Percentiles rank a stretch among this genome's conserved stretches.
Evolutionary conservation across 1,140 invertebrate species (phyloP).

Genomic region (Cyclargus thomasi): DNA sequence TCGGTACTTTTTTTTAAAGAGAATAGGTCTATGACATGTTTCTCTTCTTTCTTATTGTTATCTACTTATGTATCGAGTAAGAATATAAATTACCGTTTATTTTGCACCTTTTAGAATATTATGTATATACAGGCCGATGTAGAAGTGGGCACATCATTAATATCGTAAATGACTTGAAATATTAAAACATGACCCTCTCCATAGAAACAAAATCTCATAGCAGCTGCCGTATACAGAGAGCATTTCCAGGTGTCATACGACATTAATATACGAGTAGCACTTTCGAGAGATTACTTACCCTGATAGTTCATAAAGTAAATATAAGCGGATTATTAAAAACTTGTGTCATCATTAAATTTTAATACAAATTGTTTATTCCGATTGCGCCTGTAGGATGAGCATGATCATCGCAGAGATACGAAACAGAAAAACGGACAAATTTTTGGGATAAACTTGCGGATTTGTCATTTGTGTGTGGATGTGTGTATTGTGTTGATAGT

Average conservation of each 20-base stretch:
- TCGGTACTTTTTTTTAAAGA: no score
- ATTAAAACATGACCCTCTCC: not conserved
- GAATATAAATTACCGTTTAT: not conserved
- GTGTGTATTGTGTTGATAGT: no score
- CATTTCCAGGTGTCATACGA: not conserved
- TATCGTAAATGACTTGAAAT: not conserved
- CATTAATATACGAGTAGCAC: not conserved
- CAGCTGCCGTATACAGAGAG: not conserved
- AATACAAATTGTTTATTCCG: slow-evolving; percentile 9
- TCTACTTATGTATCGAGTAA: no score
- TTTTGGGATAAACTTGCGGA: no score
- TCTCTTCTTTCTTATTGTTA: no score
- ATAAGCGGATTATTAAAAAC: not conserved
- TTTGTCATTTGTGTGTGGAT: no score
- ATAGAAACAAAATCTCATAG: not conserved
- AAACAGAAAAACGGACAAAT: no score
- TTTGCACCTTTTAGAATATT: not conserved
- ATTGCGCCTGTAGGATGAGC: no score
- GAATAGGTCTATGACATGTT: no score
- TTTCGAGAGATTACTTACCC: not conserved
- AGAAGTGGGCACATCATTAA: not conserved
- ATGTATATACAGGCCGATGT: not conserved
- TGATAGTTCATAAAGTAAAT: not conserved
- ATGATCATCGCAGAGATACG: no score
- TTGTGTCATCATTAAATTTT: slow-evolving; percentile 1